phyloP scores from a whole-genome alignment of 2,888 invertebrate species.

The Alcis repandata region DNA sequence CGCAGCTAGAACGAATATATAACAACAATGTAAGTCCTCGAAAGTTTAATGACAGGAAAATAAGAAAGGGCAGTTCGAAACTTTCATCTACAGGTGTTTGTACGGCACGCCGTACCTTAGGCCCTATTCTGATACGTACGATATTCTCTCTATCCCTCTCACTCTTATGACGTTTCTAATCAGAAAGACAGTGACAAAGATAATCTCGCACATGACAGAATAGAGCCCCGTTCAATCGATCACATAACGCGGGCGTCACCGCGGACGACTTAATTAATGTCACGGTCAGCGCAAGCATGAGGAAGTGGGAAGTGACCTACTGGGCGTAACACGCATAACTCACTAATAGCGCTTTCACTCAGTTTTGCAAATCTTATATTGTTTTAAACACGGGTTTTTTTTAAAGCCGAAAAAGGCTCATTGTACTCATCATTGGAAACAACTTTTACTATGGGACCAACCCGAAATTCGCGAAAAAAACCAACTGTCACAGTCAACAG shows the following conservation, averaged over 20 bases:
- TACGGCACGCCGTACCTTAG: background rate
- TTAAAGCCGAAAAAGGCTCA: no score
- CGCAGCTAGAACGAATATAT: no score
- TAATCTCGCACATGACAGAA: no score
- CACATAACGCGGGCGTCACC: constrained; percentile 19
- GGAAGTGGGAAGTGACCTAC: constrained; percentile 41
- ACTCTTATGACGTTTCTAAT: no score
- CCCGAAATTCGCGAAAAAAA: no score
- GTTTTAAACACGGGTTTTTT: background rate
- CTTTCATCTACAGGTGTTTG: background rate
- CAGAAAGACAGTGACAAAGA: no score
- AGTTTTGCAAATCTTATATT: background rate
- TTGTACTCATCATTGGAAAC: no score
- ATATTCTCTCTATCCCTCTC: no score
- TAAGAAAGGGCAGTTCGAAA: background rate
- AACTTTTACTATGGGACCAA: no score
- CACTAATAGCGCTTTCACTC: constrained; percentile 36
- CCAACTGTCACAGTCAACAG: no score
- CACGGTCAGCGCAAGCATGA: constrained; percentile 36
- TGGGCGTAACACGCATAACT: constrained; percentile 22
- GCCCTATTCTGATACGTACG: no score
- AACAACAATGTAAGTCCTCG: no score
- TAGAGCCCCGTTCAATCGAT: constrained; percentile 5
- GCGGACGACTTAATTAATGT: constrained; percentile 38
- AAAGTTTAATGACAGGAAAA: background rate